Percentiles rank a stretch among this genome's conserved stretches.
These are phyloP conservation scores for Macheiramphus alcinus DNA, from an alignment of 2,113 vertebrate species.

Conservation along the genomic window DNA sequence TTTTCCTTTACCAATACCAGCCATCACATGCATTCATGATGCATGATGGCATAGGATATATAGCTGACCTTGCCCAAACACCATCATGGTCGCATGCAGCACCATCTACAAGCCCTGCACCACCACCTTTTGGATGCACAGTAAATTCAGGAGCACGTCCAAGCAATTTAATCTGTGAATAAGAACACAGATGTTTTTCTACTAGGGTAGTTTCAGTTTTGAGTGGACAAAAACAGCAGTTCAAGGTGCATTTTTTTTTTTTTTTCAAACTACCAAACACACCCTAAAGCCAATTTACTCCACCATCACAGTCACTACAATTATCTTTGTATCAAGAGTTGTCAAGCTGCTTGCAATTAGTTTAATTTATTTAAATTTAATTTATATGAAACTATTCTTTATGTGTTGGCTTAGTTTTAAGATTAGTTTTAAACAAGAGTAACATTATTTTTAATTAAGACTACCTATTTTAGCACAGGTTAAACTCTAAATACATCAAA, in stretches of 20 bases:
- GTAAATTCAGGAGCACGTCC: background rate
- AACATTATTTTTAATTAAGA: background rate
- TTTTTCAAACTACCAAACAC: background rate
- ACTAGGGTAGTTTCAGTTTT: background rate
- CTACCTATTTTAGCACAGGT: background rate
- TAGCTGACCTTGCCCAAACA: background rate
- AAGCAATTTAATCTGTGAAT: background rate
- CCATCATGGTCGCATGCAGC: background rate
- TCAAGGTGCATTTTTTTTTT: background rate
- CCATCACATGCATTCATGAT: background rate
- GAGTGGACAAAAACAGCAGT: background rate
- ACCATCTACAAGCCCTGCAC: background rate
- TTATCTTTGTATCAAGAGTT: background rate
- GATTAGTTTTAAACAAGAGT: background rate
- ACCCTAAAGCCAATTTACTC: background rate
- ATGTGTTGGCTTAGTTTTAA: background rate
- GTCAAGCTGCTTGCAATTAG: background rate
- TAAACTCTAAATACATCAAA: background rate
- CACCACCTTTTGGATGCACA: background rate
- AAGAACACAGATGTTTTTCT: background rate
- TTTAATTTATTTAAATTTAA: background rate
- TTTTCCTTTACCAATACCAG: background rate
- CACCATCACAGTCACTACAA: background rate
- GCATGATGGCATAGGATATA: accelerated
- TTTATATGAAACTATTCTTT: background rate